These are phyloP conservation scores for Nephrotoma appendiculata DNA, from an alignment of 2,888 invertebrate species.

Conservation along the genomic window DNA sequence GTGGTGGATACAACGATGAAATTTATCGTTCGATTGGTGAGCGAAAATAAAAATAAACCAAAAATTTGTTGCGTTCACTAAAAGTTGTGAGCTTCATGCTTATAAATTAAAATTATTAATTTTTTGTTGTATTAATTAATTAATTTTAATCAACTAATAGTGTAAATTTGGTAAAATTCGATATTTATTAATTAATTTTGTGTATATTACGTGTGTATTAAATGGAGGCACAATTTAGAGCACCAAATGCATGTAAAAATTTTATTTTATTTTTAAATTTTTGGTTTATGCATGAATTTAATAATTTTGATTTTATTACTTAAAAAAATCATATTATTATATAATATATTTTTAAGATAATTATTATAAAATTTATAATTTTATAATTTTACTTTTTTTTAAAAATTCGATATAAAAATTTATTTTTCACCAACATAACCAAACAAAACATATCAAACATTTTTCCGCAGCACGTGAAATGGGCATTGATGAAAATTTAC, in stretches of 20 bases:
- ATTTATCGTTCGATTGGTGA: background rate
- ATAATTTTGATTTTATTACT: background rate
- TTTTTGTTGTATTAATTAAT: background rate
- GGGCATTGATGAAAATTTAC: constrained; percentile 34
- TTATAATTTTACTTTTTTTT: background rate
- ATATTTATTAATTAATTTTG: background rate
- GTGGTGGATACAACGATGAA: background rate
- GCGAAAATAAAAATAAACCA: background rate
- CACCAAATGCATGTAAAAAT: background rate
- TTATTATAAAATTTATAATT: background rate
- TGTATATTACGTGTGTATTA: background rate
- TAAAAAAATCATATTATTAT: background rate
- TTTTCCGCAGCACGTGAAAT: constrained; percentile 30
- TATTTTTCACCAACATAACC: background rate
- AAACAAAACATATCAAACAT: background rate
- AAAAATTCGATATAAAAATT: background rate
- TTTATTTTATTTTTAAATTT: background rate
- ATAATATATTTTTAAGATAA: background rate
- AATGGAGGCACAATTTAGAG: background rate
- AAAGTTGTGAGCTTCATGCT: background rate
- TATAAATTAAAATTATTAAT: background rate
- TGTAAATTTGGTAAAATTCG: background rate
- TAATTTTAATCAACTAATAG: background rate
- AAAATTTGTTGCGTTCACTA: background rate
- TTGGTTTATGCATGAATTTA: background rate